Base-by-base conservation (phyloP, 2,113 vertebrate genomes). In the Gracilinanus agilis region DNA sequence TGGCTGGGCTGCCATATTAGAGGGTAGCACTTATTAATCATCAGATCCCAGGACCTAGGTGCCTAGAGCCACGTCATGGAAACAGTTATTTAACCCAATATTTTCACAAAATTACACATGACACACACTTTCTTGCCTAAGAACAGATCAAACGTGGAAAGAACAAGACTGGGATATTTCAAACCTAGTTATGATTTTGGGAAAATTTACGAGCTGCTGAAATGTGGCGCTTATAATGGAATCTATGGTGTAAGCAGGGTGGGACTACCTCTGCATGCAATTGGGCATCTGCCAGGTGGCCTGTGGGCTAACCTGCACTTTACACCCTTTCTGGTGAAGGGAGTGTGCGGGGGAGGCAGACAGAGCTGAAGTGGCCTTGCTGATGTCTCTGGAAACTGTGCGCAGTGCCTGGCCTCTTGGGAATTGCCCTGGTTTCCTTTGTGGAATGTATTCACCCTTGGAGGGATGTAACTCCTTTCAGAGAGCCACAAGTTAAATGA, bases 321-420 rank as follows among this genome's bases (percentile, higher is more conserved):
- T 40, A 88, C n/a, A 40, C 67, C 40, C 44, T 96, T 53, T 94
- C 83, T 91, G 21, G 49, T 83, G 67, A 94, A 55, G 23, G 27
- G 12, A 44, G 54, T 6, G 90, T 88, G 34, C 53, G 34, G 53
- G 9, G 9, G 40, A 94, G 96, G 67, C 40, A 92, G 95, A 54
- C 53, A 27, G 21, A 44, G 83, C n/a, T 44, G 12, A 11, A 34
- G 13, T 24, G 25, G 27, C 67, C 67, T 83, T 83, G 67, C 10
- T 91, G 54, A 54, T 24, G 40, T 34, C 44, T 40, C 44, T 90
- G 24, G 83, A 91, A 58, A 13, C 19, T 88, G 40, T 34, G 44
- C 12, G 27, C 0, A 56, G 54, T n/a, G 9, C 56, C 44, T 75
- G 34, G 54, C 21, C 34, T 40, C 40, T 58, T 56, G 53, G 90